phyloP scores from a whole-genome alignment of 2,888 invertebrate species.

The Agonum fuliginosum region DNA sequence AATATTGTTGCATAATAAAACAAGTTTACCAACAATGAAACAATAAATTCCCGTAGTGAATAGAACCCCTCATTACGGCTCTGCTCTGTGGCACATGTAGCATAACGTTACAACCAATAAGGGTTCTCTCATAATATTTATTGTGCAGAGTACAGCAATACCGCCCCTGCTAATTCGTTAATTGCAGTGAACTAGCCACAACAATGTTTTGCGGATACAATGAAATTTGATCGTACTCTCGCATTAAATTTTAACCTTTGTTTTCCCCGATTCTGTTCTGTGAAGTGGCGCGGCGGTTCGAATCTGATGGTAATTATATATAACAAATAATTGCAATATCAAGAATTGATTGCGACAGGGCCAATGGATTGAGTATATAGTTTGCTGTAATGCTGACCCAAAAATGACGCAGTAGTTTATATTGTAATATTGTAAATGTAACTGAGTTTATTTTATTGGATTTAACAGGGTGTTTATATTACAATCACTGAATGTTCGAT shows the following conservation, averaged over 20 bases:
- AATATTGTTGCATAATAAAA: too few relatives aligned
- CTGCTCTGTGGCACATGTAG: conserved; percentile 8
- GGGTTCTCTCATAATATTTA: conserved; percentile 55
- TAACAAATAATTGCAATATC: conserved; percentile 1
- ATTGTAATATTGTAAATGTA: too few relatives aligned
- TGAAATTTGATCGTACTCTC: conserved; percentile 52
- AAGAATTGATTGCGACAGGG: conserved; percentile 34
- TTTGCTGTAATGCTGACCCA: too few relatives aligned
- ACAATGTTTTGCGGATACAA: conserved; percentile 40
- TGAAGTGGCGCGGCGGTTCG: too few relatives aligned
- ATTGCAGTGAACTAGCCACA: conserved; percentile 47
- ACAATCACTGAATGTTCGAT: too few relatives aligned
- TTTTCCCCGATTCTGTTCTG: conserved; percentile 2
- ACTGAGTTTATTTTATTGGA: too few relatives aligned
- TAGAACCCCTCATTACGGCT: not conserved
- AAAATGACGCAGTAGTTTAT: too few relatives aligned
- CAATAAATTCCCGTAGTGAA: not conserved
- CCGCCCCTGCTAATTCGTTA: conserved; percentile 53
- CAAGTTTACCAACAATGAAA: too few relatives aligned
- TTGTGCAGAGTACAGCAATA: conserved; percentile 36
- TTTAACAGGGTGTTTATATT: too few relatives aligned
- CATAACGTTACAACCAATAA: conserved; percentile 43
- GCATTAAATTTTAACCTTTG: conserved; percentile 16
- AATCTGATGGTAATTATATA: conserved; percentile 15
- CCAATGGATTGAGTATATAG: too few relatives aligned